Percentiles rank a stretch among this genome's conserved stretches.
phyloP scores from a whole-genome alignment of 2,888 invertebrate species.

The Stenotaenia linearis region DNA sequence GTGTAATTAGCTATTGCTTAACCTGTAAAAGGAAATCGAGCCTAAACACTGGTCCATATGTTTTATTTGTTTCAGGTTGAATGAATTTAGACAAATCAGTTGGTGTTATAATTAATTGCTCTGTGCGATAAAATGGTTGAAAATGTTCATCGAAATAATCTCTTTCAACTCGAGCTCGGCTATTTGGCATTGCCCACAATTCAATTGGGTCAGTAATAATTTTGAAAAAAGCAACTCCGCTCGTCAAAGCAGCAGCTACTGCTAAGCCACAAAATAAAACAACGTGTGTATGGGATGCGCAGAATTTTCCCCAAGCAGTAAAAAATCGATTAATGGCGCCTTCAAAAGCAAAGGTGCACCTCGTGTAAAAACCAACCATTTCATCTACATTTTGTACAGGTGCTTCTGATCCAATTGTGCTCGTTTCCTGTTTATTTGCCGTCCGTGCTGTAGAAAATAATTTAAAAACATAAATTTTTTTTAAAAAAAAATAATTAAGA shows the following conservation, averaged over 20 bases:
- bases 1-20: background rate
- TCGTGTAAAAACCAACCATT: background rate
- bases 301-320: conserved; percentile 65
- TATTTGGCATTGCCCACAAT: conserved; percentile 88
- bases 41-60: conserved; percentile 81
- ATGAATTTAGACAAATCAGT: conserved; percentile 41
- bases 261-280: conserved; percentile 46
- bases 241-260: conserved; percentile 63
- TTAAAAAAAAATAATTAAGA: too few relatives aligned
- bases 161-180: conserved; percentile 79
- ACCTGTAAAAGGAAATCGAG: conserved; percentile 59
- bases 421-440: background rate
- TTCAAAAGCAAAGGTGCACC: conserved; percentile 39
- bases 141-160: conserved; percentile 89
- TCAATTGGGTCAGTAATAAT: conserved; percentile 93
- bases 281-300: conserved; percentile 39
- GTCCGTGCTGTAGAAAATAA: background rate
- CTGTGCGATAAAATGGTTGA: conserved; percentile 81
- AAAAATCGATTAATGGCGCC: conserved; percentile 63
- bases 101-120: conserved; percentile 78
- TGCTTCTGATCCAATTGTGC: background rate
- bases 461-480: too few relatives aligned
- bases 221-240: conserved; percentile 66
- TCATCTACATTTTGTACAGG: background rate
- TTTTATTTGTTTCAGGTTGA: background rate